phyloP scores from a whole-genome alignment of 2,888 invertebrate genomes.

The Patella depressa region DNA sequence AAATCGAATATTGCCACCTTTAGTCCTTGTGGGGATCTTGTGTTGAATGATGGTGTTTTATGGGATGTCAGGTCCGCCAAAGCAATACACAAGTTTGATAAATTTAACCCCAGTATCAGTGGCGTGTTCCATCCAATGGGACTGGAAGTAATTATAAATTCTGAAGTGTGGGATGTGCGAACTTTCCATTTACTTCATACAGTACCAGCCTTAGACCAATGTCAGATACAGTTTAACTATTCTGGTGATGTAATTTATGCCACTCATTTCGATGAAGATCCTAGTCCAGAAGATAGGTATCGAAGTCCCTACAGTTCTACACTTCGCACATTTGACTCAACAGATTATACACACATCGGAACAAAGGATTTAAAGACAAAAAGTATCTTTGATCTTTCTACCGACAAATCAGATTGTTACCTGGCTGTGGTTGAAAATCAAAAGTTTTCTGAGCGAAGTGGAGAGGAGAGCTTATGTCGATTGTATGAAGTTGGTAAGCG shows the following conservation, averaged over 20 bases:
- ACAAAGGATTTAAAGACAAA: conserved; percentile 90
- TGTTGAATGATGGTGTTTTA: conserved; percentile 94
- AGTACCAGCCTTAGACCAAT: conserved; percentile 93
- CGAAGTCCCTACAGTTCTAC: conserved; percentile 85
- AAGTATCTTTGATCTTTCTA: conserved; percentile 87
- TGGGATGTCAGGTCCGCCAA: conserved; percentile 90
- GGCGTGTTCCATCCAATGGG: conserved; percentile 98
- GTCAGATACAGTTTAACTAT: conserved; percentile 89
- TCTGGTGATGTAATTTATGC: conserved; percentile 87
- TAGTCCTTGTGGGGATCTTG: conserved; percentile 91
- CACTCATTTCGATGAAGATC: conserved; percentile 70
- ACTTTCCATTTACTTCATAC: conserved; percentile 94
- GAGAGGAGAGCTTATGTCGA: conserved; percentile 90
- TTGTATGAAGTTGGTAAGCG: conserved; percentile 92
- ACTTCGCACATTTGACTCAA: conserved; percentile 94
- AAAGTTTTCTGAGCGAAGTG: conserved; percentile 77
- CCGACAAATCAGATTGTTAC: conserved; percentile 87
- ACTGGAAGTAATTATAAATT: conserved; percentile 95
- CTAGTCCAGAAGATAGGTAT: conserved; percentile 74
- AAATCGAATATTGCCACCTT: conserved; percentile 94
- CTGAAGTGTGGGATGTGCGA: conserved; percentile 96
- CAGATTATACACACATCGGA: conserved; percentile 94
- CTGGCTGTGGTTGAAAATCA: conserved; percentile 86
- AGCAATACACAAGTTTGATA: conserved; percentile 96
- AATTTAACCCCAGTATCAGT: conserved; percentile 93